phyloP scores from a whole-genome alignment of 2,888 invertebrate genomes.

The Galeopsomyia nigrocyanea region DNA sequence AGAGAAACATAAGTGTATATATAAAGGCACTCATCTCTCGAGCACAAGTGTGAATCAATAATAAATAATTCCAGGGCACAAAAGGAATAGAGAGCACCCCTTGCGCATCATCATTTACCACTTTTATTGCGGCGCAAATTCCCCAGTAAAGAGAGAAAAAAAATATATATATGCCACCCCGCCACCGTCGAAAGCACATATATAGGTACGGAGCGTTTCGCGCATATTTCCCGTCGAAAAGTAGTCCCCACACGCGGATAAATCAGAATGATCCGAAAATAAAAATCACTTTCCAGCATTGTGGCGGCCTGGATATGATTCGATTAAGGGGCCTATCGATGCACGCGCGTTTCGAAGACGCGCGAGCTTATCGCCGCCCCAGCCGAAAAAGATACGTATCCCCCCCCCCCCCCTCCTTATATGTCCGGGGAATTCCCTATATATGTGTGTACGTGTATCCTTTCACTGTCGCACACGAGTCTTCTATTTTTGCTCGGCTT shows the following conservation, averaged over 20 bases:
- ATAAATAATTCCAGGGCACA: conserved; percentile 5
- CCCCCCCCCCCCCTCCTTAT: conserved; percentile 21
- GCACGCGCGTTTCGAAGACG: conserved; percentile 56
- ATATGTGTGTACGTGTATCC: background rate
- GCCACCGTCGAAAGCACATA: background rate
- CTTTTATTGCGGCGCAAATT: conserved; percentile 27
- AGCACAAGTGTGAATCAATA: conserved; percentile 21
- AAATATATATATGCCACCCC: background rate
- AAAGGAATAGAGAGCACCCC: background rate
- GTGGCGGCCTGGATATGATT: conserved; percentile 61
- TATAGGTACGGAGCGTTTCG: background rate
- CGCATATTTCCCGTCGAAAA: background rate
- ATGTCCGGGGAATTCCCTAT: conserved; percentile 55
- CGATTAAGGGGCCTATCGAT: conserved; percentile 67
- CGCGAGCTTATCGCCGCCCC: conserved; percentile 39
- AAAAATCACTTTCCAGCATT: conserved; percentile 69
- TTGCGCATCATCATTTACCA: conserved; percentile 32
- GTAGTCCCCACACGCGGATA: conserved; percentile 56
- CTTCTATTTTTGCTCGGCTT: conserved; percentile 17
- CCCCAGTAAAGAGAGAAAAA: background rate
- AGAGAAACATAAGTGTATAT: too few species aligned
- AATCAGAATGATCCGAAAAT: conserved; percentile 68
- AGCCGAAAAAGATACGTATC: conserved; percentile 47
- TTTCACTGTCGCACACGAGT: background rate
- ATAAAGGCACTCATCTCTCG: background rate